Percentiles rank a stretch among this genome's conserved stretches.
Conservation (phyloP, 2,113 vertebrate species). For the Myiozetetes cayanensis region DNA sequence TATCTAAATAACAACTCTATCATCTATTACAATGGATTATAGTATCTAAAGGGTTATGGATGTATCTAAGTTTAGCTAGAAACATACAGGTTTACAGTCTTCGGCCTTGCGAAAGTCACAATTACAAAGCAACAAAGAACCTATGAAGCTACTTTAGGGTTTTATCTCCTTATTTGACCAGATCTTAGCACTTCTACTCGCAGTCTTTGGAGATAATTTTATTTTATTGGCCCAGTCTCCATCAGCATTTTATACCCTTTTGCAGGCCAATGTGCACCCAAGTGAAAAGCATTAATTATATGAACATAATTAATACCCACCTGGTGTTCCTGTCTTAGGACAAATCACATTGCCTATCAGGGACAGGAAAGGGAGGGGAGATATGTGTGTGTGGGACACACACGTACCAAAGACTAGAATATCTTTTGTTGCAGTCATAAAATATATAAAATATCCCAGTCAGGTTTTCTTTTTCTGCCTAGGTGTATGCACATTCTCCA, state of each 20-base stretch:
- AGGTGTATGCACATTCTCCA: background rate
- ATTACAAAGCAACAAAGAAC: background rate
- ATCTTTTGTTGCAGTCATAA: background rate
- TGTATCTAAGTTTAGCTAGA: background rate
- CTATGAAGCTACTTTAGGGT: background rate
- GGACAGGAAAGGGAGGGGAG: background rate
- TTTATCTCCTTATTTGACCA: background rate
- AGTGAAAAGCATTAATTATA: background rate
- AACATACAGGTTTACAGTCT: background rate
- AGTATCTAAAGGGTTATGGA: background rate
- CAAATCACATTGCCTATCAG: background rate
- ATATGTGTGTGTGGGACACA: background rate
- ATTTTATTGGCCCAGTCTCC: background rate
- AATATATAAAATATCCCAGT: background rate
- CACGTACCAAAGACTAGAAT: background rate
- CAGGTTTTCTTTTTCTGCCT: background rate
- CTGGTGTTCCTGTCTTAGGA: background rate
- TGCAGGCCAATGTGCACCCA: background rate
- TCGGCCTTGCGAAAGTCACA: background rate
- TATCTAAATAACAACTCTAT: background rate
- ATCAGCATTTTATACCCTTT: background rate
- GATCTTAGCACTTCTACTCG: fast-evolving
- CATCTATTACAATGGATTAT: background rate
- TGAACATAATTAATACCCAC: background rate
- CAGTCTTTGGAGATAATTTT: background rate